phyloP scores from a whole-genome alignment of 2,113 vertebrate genomes.

The Atractosteus spatula region DNA sequence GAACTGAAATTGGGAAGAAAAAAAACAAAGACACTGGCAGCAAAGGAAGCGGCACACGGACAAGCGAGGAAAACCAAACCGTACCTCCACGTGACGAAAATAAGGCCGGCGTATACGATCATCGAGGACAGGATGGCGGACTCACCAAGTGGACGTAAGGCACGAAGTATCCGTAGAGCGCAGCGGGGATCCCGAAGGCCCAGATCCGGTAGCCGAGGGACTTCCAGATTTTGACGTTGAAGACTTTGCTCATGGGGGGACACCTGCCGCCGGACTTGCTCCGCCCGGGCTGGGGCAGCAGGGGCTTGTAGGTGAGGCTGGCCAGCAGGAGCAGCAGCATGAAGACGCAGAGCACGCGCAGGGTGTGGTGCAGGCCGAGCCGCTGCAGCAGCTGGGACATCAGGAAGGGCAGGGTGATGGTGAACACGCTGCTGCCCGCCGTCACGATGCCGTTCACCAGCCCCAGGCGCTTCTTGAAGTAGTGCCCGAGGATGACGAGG shows the following conservation, averaged over 20 bases:
- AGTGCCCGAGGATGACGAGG: slow-evolving; percentile 91
- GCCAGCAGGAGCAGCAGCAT: slow-evolving; percentile 87
- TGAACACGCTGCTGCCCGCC: slow-evolving; percentile 91
- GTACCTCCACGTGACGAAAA: no score
- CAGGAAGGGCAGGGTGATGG: slow-evolving; percentile 79
- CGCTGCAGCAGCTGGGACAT: slow-evolving; percentile 60
- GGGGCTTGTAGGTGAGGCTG: slow-evolving; percentile 84
- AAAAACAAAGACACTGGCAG: no score
- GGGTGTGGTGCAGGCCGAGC: slow-evolving; percentile 66
- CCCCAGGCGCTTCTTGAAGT: slow-evolving; percentile 92
- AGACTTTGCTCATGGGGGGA: slow-evolving; percentile 64
- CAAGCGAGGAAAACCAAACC: no score
- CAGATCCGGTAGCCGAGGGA: slow-evolving; percentile 85
- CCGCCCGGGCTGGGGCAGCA: slow-evolving; percentile 50
- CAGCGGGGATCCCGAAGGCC: slow-evolving; percentile 87
- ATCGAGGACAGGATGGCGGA: background rate
- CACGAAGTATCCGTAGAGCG: slow-evolving; percentile 95
- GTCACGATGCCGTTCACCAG: slow-evolving; percentile 96
- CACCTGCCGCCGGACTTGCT: slow-evolving; percentile 47
- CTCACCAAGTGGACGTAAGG: slow-evolving; percentile 97
- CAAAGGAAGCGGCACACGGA: no score
- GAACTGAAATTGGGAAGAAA: no score
- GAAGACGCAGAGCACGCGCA: slow-evolving; percentile 78
- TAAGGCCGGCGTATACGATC: no score
- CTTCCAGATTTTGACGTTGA: slow-evolving; percentile 88